A percentile compares a stretch with the other conserved stretches of the same genome.
Conservation (phyloP, 2,888 invertebrate species). For the Calameuta pallipes region DNA sequence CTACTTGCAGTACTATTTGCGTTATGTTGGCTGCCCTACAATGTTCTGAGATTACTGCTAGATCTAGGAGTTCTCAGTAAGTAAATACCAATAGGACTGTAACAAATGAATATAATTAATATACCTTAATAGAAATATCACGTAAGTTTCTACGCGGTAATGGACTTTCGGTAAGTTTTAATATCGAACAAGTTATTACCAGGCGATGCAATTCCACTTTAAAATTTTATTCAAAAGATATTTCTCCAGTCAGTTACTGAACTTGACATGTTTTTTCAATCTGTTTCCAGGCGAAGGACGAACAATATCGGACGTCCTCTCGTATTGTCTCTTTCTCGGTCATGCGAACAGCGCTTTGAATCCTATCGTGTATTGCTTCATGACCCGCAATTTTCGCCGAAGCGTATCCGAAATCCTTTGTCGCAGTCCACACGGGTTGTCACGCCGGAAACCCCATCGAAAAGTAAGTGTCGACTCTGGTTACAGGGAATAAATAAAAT, state of each 20-base stretch:
- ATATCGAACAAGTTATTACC: neutral
- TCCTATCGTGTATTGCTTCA: constrained; percentile 80
- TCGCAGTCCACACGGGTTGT: constrained; percentile 34
- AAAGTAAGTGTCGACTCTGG: constrained; percentile 45
- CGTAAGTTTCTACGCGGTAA: neutral
- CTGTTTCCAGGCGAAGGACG: constrained; percentile 39
- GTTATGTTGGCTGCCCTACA: constrained; percentile 83
- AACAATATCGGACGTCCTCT: constrained; percentile 66
- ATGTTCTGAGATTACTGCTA: constrained; percentile 74
- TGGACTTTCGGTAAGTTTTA: neutral
- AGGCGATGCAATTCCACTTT: neutral
- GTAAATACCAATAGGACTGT: constrained; percentile 13
- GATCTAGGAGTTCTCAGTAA: constrained; percentile 70
- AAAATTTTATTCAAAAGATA: neutral
- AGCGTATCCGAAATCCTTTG: constrained; percentile 73
- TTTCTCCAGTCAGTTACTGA: neutral
- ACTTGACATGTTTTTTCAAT: neutral
- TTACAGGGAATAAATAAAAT: neutral
- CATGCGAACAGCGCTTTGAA: constrained; percentile 83
- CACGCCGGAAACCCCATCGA: constrained; percentile 37
- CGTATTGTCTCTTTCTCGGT: constrained; percentile 78
- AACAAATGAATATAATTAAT: neutral
- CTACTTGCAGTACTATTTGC: constrained; percentile 81
- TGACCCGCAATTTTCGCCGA: constrained; percentile 79
- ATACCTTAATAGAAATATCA: neutral